These are phyloP conservation scores for Stenopsyche tienmushanensis DNA, from an alignment of 1,140 invertebrate species.

Conservation along the genomic window DNA sequence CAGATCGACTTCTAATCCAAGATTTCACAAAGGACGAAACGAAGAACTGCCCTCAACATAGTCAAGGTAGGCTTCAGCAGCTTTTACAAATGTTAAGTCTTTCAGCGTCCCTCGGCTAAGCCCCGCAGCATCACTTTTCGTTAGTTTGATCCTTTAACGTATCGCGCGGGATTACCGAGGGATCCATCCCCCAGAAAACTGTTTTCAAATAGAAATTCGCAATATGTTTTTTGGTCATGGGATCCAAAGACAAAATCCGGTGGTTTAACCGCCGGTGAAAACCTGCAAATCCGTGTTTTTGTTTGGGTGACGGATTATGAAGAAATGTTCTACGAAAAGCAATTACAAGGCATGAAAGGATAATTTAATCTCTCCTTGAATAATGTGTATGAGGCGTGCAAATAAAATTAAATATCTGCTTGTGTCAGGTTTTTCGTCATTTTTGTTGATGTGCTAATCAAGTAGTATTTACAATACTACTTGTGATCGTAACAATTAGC, in stretches of 20 bases:
- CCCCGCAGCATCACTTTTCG: not conserved
- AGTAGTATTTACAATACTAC: too few relatives aligned
- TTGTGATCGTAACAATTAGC: too few relatives aligned
- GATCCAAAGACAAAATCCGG: not conserved
- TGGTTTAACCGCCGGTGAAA: not conserved
- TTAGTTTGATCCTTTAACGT: not conserved
- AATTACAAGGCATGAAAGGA: too few relatives aligned
- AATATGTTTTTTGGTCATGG: not conserved
- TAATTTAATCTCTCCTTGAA: not conserved
- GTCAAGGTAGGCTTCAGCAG: not conserved
- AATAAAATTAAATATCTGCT: too few relatives aligned
- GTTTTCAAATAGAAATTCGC: not conserved
- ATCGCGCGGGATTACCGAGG: not conserved
- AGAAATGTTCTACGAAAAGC: not conserved
- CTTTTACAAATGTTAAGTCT: not conserved
- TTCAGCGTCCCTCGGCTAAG: not conserved
- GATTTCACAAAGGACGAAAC: too few relatives aligned
- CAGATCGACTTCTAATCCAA: too few relatives aligned
- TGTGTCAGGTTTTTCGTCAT: too few relatives aligned
- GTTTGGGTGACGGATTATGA: not conserved
- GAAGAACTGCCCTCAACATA: too few relatives aligned
- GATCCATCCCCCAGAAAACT: too few relatives aligned
- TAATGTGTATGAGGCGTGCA: not conserved
- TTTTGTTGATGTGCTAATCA: too few relatives aligned
- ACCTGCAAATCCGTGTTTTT: not conserved